Percentiles rank a stretch among this genome's conserved stretches.
phyloP scores from a whole-genome alignment of 2,888 invertebrate species.

The Imbricaverruca yamaguchii region DNA sequence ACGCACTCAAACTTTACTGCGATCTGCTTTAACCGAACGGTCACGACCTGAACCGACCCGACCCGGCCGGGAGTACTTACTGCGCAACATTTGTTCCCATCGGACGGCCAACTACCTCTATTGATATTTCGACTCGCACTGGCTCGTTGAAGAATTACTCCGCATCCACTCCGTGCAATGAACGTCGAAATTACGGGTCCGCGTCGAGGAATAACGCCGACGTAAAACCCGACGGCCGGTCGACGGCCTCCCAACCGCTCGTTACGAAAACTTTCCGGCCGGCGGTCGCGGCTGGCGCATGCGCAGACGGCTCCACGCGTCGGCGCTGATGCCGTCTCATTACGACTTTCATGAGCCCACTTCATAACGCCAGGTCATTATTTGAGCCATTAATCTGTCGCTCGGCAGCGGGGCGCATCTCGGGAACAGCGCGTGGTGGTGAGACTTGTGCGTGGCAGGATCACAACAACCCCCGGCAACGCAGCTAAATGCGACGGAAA shows the following conservation, averaged over 20 bases:
- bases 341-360: slow-evolving; percentile 4
- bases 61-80: too few relatives aligned
- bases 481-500: background rate
- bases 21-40: background rate
- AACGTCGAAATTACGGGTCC: background rate
- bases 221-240: background rate
- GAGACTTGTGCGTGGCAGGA: too few relatives aligned
- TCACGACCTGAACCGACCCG: background rate
- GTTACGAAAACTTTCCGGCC: too few relatives aligned
- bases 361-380: background rate
- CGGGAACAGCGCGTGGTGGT: too few relatives aligned
- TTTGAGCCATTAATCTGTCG: background rate
- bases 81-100: background rate
- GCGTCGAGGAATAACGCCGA: background rate
- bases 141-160: background rate
- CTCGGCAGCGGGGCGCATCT: background rate
- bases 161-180: background rate
- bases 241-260: background rate
- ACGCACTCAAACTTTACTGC: too few relatives aligned
- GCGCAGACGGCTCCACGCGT: background rate
- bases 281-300: background rate
- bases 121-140: background rate
- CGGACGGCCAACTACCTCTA: background rate
- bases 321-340: background rate
- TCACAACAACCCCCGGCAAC: background rate